Conservation (phyloP, 1,140 invertebrate genomes). For the Euschistus heros region DNA sequence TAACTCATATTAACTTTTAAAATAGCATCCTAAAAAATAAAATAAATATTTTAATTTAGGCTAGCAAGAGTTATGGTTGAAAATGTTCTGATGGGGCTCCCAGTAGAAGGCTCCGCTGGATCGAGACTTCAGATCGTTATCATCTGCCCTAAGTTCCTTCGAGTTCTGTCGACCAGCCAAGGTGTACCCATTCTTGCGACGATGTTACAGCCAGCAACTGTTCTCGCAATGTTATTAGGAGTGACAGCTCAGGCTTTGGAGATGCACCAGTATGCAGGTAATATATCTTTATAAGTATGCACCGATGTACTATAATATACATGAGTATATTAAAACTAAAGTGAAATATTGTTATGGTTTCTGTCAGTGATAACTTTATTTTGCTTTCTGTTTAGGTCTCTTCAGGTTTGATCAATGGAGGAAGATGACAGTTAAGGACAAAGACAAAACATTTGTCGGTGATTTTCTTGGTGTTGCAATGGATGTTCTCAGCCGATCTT, state of each 20-base stretch:
- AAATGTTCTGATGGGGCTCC: conserved; percentile 46
- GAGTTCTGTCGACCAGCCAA: conserved; percentile 38
- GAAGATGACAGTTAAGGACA: conserved; percentile 61
- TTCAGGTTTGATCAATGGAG: conserved; percentile 63
- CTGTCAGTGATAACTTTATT: background rate
- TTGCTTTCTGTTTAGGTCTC: conserved; percentile 41
- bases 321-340: background rate
- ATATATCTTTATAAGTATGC: no score
- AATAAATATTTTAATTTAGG: conserved; percentile 38
- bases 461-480: conserved; percentile 66
- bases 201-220: conserved; percentile 54
- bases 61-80: conserved; percentile 60
- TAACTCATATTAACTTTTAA: background rate
- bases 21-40: background rate
- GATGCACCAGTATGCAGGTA: conserved; percentile 21
- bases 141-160: conserved; percentile 58
- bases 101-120: conserved; percentile 30
- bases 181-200: conserved; percentile 45
- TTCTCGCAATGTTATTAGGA: conserved; percentile 66
- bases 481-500: conserved; percentile 54
- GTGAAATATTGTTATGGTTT: background rate
- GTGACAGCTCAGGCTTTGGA: conserved; percentile 38
- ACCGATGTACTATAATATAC: no score
- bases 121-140: conserved; percentile 58
- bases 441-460: conserved; percentile 68